Conservation (phyloP, 2,113 vertebrate genomes). For the Prolemur simus region DNA sequence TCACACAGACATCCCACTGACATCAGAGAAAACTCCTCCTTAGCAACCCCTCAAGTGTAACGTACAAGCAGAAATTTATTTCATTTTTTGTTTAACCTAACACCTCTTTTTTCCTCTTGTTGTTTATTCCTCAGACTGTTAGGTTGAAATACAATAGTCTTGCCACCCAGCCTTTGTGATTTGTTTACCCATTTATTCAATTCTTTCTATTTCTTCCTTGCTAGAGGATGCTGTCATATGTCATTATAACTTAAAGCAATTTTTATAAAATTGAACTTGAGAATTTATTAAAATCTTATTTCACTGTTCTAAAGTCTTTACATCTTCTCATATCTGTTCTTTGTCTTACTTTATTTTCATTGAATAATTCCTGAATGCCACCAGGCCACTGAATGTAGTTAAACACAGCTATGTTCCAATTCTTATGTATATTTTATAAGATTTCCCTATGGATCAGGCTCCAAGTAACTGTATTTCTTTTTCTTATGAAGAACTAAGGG, state of each 20-base stretch:
- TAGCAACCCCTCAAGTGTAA: background rate
- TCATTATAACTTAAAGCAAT: accelerated
- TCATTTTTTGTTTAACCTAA: background rate
- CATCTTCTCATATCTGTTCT: background rate
- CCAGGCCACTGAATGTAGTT: accelerated
- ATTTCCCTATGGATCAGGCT: background rate
- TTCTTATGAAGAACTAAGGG: background rate
- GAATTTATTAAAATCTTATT: too few species aligned
- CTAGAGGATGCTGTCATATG: background rate
- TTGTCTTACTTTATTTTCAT: background rate
- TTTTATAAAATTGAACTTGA: background rate
- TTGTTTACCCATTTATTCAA: background rate
- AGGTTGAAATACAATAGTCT: background rate
- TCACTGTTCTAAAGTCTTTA: background rate
- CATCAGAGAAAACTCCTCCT: background rate
- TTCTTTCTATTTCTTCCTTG: background rate
- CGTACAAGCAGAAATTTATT: background rate
- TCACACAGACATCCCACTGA: background rate
- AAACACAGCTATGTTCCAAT: accelerated
- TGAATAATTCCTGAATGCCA: too few species aligned
- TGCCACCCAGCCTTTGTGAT: background rate
- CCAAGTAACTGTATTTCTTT: accelerated
- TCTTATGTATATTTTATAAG: accelerated
- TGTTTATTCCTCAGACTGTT: background rate
- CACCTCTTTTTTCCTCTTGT: background rate